These are phyloP conservation scores for Oconnorella tubifera DNA, from an alignment of 2,888 invertebrate genomes.

Conservation along the genomic window DNA sequence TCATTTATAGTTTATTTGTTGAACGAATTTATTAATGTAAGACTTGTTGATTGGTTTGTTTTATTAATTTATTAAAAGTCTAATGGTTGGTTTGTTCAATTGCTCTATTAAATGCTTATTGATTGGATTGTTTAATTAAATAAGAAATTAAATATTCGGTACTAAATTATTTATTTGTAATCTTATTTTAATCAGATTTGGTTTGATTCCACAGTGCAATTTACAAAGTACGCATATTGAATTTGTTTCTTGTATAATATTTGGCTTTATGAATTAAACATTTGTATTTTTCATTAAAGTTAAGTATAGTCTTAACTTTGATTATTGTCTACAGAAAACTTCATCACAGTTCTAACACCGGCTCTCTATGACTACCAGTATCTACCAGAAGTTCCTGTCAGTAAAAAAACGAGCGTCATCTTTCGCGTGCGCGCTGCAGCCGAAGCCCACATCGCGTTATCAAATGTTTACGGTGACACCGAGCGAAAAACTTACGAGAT, in stretches of 20 bases:
- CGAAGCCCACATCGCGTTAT: conserved; percentile 48
- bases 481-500: conserved; percentile 48
- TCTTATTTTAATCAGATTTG: too few species aligned
- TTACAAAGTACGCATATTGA: too few species aligned
- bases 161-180: too few species aligned
- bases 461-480: conserved; percentile 50
- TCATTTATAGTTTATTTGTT: not conserved
- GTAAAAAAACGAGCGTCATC: conserved; percentile 46
- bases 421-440: conserved; percentile 49
- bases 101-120: not conserved
- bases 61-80: not conserved
- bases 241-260: not conserved
- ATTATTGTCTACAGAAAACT: conserved; percentile 44
- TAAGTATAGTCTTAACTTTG: not conserved
- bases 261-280: not conserved
- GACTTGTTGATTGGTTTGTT: not conserved
- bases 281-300: too few species aligned
- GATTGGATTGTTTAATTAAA: not conserved
- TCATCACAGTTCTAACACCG: conserved; percentile 51
- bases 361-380: conserved; percentile 48
- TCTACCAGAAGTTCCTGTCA: conserved; percentile 50
- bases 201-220: too few species aligned
- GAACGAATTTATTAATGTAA: not conserved
- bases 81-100: not conserved
- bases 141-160: not conserved